phyloP scores from a whole-genome alignment of 2,113 vertebrate genomes.

The Galemys pyrenaicus region DNA sequence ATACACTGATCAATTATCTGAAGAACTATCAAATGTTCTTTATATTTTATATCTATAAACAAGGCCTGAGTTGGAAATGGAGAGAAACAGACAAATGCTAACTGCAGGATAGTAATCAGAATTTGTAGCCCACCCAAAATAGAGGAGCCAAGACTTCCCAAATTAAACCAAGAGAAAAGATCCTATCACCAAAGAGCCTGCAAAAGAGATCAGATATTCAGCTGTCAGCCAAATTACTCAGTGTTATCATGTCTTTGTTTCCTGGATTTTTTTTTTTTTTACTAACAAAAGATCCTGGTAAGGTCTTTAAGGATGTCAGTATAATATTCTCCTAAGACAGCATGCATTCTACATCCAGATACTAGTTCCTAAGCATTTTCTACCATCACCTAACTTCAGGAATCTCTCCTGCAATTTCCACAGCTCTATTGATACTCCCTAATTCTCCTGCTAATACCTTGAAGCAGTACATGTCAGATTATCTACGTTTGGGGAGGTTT shows the following conservation, averaged over 20 bases:
- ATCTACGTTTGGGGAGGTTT: neutral
- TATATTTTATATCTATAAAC: neutral
- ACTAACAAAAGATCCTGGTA: neutral
- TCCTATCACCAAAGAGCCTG: neutral
- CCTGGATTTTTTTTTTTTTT: neutral
- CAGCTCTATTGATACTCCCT: neutral
- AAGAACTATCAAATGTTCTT: neutral
- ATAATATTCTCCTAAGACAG: neutral
- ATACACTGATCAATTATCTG: neutral
- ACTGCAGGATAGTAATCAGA: neutral
- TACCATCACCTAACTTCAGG: neutral
- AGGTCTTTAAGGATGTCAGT: neutral
- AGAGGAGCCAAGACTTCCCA: neutral
- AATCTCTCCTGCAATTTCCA: neutral
- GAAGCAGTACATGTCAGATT: neutral
- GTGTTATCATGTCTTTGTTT: neutral
- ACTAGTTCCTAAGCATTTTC: neutral
- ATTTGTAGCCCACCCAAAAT: neutral
- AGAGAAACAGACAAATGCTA: neutral
- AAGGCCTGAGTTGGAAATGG: neutral
- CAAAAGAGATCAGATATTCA: neutral
- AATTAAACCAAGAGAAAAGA: constrained; percentile 15
- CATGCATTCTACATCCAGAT: neutral
- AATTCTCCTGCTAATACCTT: neutral
- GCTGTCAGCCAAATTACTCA: neutral